These are phyloP conservation scores for Pyrochroa serraticornis DNA, from an alignment of 2,888 invertebrate species.

Conservation along the genomic window DNA sequence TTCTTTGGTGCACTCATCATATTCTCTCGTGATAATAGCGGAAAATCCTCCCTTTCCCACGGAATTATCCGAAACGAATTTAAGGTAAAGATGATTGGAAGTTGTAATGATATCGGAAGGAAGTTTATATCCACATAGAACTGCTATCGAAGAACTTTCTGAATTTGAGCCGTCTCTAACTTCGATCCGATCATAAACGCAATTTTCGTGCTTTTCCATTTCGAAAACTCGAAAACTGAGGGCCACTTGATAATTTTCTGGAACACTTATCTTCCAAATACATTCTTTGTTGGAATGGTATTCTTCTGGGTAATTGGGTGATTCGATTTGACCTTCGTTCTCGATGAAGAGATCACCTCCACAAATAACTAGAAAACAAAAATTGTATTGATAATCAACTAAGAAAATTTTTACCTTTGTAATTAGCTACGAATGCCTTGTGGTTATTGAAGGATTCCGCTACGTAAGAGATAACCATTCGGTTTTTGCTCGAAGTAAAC, in stretches of 20 bases:
- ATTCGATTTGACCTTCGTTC: conserved; percentile 83
- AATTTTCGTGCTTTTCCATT: conserved; percentile 96
- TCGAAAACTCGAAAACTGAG: conserved; percentile 96
- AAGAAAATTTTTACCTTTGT: conserved; percentile 61
- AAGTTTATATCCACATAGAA: too few relatives aligned
- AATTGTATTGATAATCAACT: too few relatives aligned
- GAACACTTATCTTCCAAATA: conserved; percentile 91
- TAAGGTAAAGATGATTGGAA: conserved; percentile 86
- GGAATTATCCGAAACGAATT: conserved; percentile 94
- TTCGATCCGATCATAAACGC: conserved; percentile 95
- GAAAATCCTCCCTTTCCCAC: conserved; percentile 98
- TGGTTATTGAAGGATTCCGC: conserved; percentile 66
- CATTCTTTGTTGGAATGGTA: conserved; percentile 95
- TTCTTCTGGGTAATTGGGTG: conserved; percentile 83
- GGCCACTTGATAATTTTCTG: conserved; percentile 80
- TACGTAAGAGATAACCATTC: conserved; percentile 89
- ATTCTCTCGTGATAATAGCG: conserved; percentile 84
- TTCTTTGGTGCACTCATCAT: conserved; percentile 82
- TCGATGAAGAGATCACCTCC: conserved; percentile 86
- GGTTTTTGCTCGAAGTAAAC: conserved; percentile 74
- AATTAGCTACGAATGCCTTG: conserved; percentile 85
- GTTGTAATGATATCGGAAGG: conserved; percentile 89
- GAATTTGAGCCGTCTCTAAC: conserved; percentile 84
- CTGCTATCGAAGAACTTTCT: conserved; percentile 73
- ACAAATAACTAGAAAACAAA: conserved; percentile 73